phyloP scores from a whole-genome alignment of 2,888 invertebrate genomes.

The Myathropa florea region DNA sequence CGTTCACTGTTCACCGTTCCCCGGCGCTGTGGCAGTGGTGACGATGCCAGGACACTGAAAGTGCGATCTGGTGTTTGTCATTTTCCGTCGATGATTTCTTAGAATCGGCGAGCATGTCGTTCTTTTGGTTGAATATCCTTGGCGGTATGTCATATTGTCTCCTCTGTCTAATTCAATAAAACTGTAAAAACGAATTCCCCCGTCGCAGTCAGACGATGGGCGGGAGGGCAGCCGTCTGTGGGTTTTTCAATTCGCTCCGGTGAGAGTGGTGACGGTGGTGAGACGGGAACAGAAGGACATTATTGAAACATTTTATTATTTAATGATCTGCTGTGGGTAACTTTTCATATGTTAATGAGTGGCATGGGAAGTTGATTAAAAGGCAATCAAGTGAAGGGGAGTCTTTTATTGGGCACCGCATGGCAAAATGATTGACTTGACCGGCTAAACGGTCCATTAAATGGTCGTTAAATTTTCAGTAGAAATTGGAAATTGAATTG shows the following conservation, averaged over 20 bases:
- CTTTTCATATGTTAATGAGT: constrained; percentile 64
- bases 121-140: constrained; percentile 40
- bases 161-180: constrained; percentile 50
- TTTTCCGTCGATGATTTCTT: constrained; percentile 60
- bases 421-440: neutral
- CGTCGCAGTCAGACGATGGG: neutral
- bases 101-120: constrained; percentile 30
- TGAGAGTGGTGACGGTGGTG: constrained; percentile 1
- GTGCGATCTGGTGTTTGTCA: constrained; percentile 57
- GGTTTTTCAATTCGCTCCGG: constrained; percentile 32
- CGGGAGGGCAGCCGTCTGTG: constrained; percentile 4
- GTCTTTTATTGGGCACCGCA: constrained; percentile 15
- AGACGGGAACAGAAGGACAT: constrained; percentile 45
- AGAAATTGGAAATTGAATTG: constrained; percentile 20
- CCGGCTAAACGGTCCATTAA: constrained; percentile 33
- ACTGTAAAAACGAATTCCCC: constrained; percentile 8
- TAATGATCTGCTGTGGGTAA: constrained; percentile 55
- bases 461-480: constrained; percentile 38
- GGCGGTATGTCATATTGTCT: constrained; percentile 9
- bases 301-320: constrained; percentile 33
- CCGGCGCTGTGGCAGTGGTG: constrained; percentile 13
- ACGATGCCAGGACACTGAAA: constrained; percentile 11
- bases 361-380: constrained; percentile 50
- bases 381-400: constrained; percentile 14
- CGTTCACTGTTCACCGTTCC: no score